Evolutionary conservation across 2,888 invertebrate species (phyloP).

Genomic region (Andrena chrysosceles): DNA sequence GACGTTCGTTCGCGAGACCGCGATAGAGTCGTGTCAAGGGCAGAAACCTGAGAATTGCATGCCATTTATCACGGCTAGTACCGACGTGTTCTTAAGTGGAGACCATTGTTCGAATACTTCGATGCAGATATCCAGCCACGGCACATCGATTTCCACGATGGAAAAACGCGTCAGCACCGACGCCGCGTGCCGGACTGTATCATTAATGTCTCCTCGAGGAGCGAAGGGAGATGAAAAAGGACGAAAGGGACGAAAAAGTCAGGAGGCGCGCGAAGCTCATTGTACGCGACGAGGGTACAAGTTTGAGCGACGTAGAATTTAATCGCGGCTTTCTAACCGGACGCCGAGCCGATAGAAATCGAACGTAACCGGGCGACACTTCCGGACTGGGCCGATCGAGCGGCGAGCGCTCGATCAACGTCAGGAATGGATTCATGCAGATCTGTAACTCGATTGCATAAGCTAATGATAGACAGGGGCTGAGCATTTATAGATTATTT

Average conservation of each 20-base stretch:
- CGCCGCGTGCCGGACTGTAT: neutral
- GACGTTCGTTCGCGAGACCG: slow-evolving; percentile 60
- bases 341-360: slow-evolving; percentile 5
- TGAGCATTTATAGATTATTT: slow-evolving; percentile 65
- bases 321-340: slow-evolving; percentile 7
- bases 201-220: neutral
- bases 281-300: neutral
- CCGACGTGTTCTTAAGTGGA: slow-evolving; percentile 41
- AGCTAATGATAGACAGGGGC: slow-evolving; percentile 62
- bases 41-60: slow-evolving; percentile 55
- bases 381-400: slow-evolving; percentile 9
- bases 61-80: slow-evolving; percentile 62
- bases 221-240: neutral
- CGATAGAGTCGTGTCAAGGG: slow-evolving; percentile 68
- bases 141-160: slow-evolving; percentile 17
- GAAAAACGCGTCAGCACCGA: slow-evolving; percentile 19
- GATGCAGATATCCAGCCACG: slow-evolving; percentile 32
- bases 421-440: slow-evolving; percentile 34
- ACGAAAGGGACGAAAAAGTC: neutral
- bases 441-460: slow-evolving; percentile 65
- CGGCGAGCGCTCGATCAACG: slow-evolving; percentile 47
- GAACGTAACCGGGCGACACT: slow-evolving; percentile 16
- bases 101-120: slow-evolving; percentile 50
- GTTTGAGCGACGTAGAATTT: slow-evolving; percentile 8
- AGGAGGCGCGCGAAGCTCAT: neutral